phyloP scores from a whole-genome alignment of 2,888 invertebrate species.

The Rhimphoctona megacephalus region DNA sequence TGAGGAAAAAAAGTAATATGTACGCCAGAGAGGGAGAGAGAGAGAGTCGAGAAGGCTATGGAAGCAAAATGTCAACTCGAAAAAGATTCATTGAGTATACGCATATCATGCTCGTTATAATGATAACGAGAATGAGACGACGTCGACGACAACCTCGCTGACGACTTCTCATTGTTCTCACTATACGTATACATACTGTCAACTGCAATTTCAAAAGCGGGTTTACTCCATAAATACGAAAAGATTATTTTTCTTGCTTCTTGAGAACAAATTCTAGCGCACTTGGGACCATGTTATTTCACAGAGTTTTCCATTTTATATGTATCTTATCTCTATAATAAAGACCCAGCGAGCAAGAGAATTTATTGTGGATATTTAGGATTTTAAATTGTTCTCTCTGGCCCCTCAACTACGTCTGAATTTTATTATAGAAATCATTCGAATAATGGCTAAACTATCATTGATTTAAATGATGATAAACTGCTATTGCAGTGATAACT shows the following conservation, averaged over 20 bases:
- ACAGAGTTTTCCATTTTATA: background rate
- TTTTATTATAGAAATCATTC: background rate
- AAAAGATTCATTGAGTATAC: constrained; percentile 47
- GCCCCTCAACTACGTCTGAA: background rate
- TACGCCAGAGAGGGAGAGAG: background rate
- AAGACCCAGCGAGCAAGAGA: background rate
- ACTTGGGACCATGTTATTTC: background rate
- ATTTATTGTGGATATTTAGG: background rate
- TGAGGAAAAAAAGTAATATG: constrained; percentile 7
- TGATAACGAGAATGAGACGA: constrained; percentile 54
- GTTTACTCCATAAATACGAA: constrained; percentile 43
- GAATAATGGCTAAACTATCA: too few relatives aligned
- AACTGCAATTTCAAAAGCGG: constrained; percentile 51
- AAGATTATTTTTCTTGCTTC: constrained; percentile 3
- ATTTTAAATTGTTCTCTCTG: background rate
- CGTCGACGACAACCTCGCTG: constrained; percentile 40
- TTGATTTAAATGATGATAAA: background rate
- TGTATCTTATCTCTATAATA: background rate
- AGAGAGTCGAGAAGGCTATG: constrained; percentile 1
- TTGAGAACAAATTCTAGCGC: constrained; percentile 25
- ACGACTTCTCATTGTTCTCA: constrained; percentile 32
- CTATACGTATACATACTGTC: background rate
- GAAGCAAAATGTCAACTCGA: constrained; percentile 48
- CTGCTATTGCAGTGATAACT: background rate
- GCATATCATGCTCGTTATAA: constrained; percentile 60